These are phyloP conservation scores for Nomada lathburiana DNA, from an alignment of 2,888 invertebrate genomes.

Conservation along the genomic window DNA sequence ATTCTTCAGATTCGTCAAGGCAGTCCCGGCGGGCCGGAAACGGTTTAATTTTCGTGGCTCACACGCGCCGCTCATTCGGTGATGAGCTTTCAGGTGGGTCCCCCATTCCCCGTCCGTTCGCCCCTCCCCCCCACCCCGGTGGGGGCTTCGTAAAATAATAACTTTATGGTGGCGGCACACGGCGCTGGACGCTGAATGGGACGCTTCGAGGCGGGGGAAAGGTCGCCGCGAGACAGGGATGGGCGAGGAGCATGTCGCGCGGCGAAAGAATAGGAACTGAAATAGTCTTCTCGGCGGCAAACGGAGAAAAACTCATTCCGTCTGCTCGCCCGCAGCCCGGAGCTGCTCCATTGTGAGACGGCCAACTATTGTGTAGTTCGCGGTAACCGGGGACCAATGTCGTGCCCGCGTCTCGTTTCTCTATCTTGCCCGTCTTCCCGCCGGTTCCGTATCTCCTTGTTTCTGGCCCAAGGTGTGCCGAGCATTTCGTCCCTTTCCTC, in stretches of 20 bases:
- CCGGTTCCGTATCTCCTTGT: neutral
- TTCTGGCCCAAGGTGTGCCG: neutral
- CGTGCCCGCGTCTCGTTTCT: slow-evolving; percentile 38
- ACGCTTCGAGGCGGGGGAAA: slow-evolving; percentile 44
- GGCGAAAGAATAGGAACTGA: slow-evolving; percentile 72
- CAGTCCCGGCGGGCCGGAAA: slow-evolving; percentile 28
- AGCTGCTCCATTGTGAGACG: slow-evolving; percentile 73
- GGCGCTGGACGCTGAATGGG: slow-evolving; percentile 52
- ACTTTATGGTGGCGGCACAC: slow-evolving; percentile 68
- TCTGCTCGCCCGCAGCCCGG: slow-evolving; percentile 72
- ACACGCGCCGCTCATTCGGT: slow-evolving; percentile 34
- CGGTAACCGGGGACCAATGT: slow-evolving; percentile 70
- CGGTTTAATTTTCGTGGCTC: slow-evolving; percentile 51
- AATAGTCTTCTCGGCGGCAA: slow-evolving; percentile 75
- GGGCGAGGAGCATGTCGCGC: slow-evolving; percentile 44
- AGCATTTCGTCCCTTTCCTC: slow-evolving; percentile 29
- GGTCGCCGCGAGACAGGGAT: slow-evolving; percentile 19
- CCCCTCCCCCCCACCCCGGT: neutral
- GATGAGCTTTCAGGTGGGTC: slow-evolving; percentile 44
- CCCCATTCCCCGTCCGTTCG: slow-evolving; percentile 1
- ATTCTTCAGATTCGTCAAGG: slow-evolving; percentile 45
- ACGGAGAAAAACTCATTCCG: slow-evolving; percentile 80
- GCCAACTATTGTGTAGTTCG: slow-evolving; percentile 77
- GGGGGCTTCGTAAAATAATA: slow-evolving; percentile 72
- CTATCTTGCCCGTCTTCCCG: neutral